Conservation (phyloP, 2,797 vertebrate species). For the Rhinogobio ventralis region DNA sequence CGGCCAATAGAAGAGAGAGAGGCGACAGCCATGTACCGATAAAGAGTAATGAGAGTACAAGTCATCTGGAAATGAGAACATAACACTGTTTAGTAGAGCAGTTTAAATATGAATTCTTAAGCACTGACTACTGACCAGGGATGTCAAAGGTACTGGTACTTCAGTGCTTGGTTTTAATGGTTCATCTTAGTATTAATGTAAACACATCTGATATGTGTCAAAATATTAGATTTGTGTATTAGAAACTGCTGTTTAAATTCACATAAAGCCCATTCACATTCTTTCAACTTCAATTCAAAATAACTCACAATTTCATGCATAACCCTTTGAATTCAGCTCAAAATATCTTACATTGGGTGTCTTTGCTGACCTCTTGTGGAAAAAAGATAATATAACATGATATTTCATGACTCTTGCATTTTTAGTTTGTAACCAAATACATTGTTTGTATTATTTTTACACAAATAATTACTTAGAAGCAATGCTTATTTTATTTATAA, state of each 20-base stretch:
- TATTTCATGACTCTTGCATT: no score
- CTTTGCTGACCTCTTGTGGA: no score
- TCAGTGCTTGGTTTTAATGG: not conserved
- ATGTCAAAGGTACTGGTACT: not conserved
- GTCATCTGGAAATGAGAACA: constrained; percentile 81
- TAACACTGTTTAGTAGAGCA: not conserved
- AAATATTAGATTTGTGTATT: not conserved
- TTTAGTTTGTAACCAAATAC: not conserved
- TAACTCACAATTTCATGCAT: no score
- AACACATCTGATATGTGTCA: not conserved
- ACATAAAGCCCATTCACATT: no score
- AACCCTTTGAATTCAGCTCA: no score
- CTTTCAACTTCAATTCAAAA: no score
- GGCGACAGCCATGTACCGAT: constrained; percentile 93
- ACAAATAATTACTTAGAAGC: not conserved
- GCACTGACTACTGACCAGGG: not conserved
- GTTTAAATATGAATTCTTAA: not conserved
- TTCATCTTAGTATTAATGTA: not conserved
- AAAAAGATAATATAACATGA: no score
- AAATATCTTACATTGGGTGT: no score
- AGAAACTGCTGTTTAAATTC: not conserved
- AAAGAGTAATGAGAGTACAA: constrained; percentile 95
- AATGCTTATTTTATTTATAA: not conserved
- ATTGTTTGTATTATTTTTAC: not conserved
- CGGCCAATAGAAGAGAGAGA: constrained; percentile 97